Conservation (phyloP, 1,140 invertebrate genomes). For the Proales similis region DNA sequence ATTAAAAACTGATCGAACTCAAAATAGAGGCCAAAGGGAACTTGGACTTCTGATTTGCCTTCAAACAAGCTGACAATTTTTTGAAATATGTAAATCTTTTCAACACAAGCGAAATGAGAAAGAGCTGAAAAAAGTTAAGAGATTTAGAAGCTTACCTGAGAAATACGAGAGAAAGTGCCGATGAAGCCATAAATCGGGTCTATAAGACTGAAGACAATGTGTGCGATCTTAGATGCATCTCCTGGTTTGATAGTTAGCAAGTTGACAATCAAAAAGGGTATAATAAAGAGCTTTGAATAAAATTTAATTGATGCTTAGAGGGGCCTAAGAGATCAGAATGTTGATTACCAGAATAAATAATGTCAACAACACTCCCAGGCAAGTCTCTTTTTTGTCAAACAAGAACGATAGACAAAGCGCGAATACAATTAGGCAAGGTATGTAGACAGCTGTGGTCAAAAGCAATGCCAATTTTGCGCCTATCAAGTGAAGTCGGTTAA, state of each 20-base stretch:
- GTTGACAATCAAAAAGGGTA: constrained; percentile 9
- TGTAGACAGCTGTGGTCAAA: constrained; percentile 27
- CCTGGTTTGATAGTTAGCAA: neutral
- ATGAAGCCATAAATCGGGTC: constrained; percentile 29
- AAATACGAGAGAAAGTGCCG: constrained; percentile 10
- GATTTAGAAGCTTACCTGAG: neutral
- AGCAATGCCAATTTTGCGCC: constrained; percentile 19
- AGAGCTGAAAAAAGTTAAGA: neutral
- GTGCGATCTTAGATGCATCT: neutral
- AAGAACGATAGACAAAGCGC: constrained; percentile 16
- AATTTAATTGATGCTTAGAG: neutral
- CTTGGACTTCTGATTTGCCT: neutral
- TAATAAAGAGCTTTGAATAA: constrained; percentile 14
- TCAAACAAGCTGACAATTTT: neutral
- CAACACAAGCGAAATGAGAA: neutral
- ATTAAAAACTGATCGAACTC: constrained; percentile 32
- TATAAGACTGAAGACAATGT: constrained; percentile 10
- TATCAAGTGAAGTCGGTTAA: too few relatives aligned
- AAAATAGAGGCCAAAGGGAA: constrained; percentile 29
- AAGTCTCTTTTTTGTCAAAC: constrained; percentile 31
- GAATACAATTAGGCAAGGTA: constrained; percentile 18
- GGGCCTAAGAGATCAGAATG: neutral
- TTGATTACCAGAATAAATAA: constrained; percentile 1
- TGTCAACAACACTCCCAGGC: constrained; percentile 5
- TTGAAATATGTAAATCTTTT: constrained; percentile 4